Evolutionary conservation across 2,888 invertebrate genomes (phyloP).

Genomic region (Reticulitermes lucifugus): DNA sequence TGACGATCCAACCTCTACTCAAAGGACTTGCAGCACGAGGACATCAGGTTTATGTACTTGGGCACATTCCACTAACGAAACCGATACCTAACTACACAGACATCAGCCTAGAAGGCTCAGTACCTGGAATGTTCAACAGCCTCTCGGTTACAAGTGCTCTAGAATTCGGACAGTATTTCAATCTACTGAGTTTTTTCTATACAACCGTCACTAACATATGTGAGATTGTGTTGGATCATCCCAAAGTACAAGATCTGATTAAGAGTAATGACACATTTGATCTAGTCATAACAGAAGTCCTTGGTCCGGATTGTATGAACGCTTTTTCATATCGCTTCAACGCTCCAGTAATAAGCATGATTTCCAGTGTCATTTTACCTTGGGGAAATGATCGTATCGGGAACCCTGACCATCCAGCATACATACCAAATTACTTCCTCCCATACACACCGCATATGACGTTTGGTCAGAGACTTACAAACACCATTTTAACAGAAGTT

Average conservation of each 20-base stretch:
- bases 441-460: slow-evolving; percentile 51
- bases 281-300: slow-evolving; percentile 55
- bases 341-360: slow-evolving; percentile 53
- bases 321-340: slow-evolving; percentile 53
- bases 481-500: neutral
- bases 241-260: slow-evolving; percentile 36
- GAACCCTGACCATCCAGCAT: slow-evolving; percentile 55
- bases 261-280: slow-evolving; percentile 50
- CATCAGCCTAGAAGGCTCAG: slow-evolving; percentile 39
- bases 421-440: slow-evolving; percentile 53
- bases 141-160: slow-evolving; percentile 16
- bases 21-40: slow-evolving; percentile 66
- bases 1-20: slow-evolving; percentile 65
- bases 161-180: neutral
- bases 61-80: slow-evolving; percentile 61
- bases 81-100: slow-evolving; percentile 62
- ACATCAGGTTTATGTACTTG: slow-evolving; percentile 68
- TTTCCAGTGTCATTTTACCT: slow-evolving; percentile 53
- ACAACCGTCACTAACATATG: slow-evolving; percentile 16
- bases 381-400: slow-evolving; percentile 55
- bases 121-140: slow-evolving; percentile 37
- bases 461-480: slow-evolving; percentile 48
- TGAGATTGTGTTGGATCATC: slow-evolving; percentile 37
- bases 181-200: slow-evolving; percentile 39
- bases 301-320: slow-evolving; percentile 54